Evolutionary conservation across 2,113 vertebrate species (phyloP), one percentile per base, ranked within the genome.

Genomic region (Malaclemys terrapin): DNA sequence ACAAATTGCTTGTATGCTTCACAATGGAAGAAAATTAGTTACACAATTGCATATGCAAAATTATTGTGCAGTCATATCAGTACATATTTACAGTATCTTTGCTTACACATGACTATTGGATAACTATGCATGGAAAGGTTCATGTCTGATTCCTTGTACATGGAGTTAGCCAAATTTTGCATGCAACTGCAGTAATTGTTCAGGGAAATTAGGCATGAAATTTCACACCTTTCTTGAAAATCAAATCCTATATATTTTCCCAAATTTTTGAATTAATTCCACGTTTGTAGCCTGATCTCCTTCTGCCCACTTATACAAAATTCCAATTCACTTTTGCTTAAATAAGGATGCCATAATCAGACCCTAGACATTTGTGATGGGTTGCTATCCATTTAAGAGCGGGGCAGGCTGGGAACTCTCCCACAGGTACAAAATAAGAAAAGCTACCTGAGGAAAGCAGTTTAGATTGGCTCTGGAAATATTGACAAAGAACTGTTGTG

Each of bases 91-190:
- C 42, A 93, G 78, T 82, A 88, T 20, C n/a, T 47, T 38, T 92
- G 91, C 82, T 72, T 90, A 91, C 85, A 95, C 90, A 92, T 94
- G 89, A 62, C 94, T 96, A 90, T 50, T 42, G 89, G 89, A 57
- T 89, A 94, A 95, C 93, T 93, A 88, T 84, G 89, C 83, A 89
- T 95, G 85, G 80, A 88, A 47, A 81, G 35, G 76, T 72, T 81
- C 85, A 25, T 93, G 72, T 83, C 89, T 96, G 91, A 95, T 96
- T 96, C 90, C 94, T 91, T 96, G 95, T 97, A 89, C 65, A 20
- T 93, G 82, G 19, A 1, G 62, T 89, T 94, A 93, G 94, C n/a
- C 69, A n/a, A 72, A 76, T 76, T 47, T 89, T 96, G 82, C 72
- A 88, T 84, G 89, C 42, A 47, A 27, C 59, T 91, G 80, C 89